These are phyloP conservation scores for Tipula helvola DNA, from an alignment of 2,888 invertebrate genomes.

Conservation along the genomic window DNA sequence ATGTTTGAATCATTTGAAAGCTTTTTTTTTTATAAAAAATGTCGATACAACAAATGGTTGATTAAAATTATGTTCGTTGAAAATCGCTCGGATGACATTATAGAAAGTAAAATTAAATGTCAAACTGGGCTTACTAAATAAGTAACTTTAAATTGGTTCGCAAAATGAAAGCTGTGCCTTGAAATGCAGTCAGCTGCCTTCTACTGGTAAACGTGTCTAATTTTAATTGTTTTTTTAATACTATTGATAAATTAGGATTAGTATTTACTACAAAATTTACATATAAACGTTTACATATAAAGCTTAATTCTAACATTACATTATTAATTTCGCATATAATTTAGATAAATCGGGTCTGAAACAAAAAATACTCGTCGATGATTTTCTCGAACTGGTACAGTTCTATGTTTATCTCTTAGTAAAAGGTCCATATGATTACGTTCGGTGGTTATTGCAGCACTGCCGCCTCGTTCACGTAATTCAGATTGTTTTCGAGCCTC, in stretches of 20 bases:
- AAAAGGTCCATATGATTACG: slow-evolving; percentile 52
- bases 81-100: background rate
- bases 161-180: background rate
- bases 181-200: background rate
- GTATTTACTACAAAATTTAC: background rate
- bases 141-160: background rate
- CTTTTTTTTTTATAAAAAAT: background rate
- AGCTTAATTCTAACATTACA: background rate
- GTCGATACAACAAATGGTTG: background rate
- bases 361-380: slow-evolving; percentile 38
- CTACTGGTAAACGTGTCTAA: background rate
- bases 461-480: slow-evolving; percentile 42
- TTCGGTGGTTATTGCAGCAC: slow-evolving; percentile 43
- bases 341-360: slow-evolving; percentile 1
- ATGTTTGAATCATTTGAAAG: slow-evolving; percentile 24
- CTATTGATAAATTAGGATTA: background rate
- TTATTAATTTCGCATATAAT: background rate
- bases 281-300: background rate
- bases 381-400: slow-evolving; percentile 37
- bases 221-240: background rate
- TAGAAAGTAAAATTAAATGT: background rate
- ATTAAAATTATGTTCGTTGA: background rate
- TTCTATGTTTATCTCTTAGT: slow-evolving; percentile 47
- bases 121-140: background rate
- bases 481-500: slow-evolving; percentile 46